Evolutionary conservation across 2,888 invertebrate genomes (phyloP).

Genomic region (Drosophila infuscata): DNA sequence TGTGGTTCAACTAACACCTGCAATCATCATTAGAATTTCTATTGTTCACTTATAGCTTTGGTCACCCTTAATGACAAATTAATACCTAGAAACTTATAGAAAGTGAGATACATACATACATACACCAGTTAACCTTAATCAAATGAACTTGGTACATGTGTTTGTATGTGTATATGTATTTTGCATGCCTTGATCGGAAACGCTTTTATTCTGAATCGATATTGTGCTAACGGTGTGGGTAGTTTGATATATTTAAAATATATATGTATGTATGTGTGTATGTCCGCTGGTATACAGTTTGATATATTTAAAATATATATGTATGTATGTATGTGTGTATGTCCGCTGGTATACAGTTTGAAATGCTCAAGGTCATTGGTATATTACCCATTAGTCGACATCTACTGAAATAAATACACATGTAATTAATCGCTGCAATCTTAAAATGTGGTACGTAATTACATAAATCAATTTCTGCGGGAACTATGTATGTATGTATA

Average conservation of each 20-base stretch:
- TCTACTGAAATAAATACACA: neutral
- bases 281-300: constrained; percentile 2
- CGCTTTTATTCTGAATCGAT: constrained; percentile 13
- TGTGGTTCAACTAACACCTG: neutral
- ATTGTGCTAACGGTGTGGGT: constrained; percentile 24
- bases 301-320: neutral
- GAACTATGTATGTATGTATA: neutral
- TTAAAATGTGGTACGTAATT: neutral
- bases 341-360: constrained; percentile 4
- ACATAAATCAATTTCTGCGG: neutral
- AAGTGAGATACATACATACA: neutral
- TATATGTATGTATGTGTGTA: neutral
- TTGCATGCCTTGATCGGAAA: neutral
- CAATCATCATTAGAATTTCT: constrained; percentile 4
- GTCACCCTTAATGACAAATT: constrained; percentile 3
- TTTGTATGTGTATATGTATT: neutral
- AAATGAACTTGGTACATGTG: neutral
- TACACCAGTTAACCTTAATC: neutral
- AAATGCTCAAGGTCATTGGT: constrained; percentile 8
- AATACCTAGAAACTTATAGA: constrained; percentile 1
- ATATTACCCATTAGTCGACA: neutral
- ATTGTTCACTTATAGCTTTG: neutral
- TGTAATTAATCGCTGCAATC: neutral
- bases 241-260: neutral
- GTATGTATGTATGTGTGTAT: neutral